Percentiles rank a stretch among this genome's conserved stretches.
Conservation (phyloP, 2,113 vertebrate genomes). For the Actenoides hombroni region DNA sequence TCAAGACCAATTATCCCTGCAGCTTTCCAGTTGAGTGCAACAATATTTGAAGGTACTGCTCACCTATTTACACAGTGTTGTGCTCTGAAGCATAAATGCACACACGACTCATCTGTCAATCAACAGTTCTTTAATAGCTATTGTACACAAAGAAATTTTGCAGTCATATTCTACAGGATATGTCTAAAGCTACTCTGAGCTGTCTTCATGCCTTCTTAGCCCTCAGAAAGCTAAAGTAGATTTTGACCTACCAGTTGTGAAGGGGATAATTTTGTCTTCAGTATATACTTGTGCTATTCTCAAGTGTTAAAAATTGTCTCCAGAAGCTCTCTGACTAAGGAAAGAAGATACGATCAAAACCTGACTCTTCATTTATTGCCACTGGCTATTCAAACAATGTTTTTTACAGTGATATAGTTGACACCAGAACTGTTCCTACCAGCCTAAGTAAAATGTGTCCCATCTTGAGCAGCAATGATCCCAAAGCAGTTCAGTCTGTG, state of each 20-base stretch:
- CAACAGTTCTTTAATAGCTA: not conserved
- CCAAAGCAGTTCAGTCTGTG: not conserved
- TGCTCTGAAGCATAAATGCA: not conserved
- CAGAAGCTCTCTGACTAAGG: not conserved
- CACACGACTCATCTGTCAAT: not conserved
- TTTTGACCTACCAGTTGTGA: not conserved
- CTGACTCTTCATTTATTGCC: not conserved
- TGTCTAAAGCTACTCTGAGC: not conserved
- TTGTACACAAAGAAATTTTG: not conserved
- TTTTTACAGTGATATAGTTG: not conserved
- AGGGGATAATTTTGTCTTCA: not conserved
- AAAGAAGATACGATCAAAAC: not conserved
- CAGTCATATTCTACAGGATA: not conserved
- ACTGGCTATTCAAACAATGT: not conserved
- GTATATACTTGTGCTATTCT: not conserved
- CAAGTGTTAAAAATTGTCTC: not conserved
- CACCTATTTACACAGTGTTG: not conserved
- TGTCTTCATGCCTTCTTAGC: not conserved
- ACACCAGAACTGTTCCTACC: not conserved
- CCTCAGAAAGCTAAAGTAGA: not conserved
- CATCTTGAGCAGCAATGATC: not conserved
- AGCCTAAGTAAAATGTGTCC: not conserved
- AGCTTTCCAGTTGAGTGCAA: constrained; percentile 2
- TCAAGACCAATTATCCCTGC: not conserved
- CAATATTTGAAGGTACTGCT: not conserved